Evolutionary conservation across 2,797 vertebrate genomes (phyloP).

Genomic region (Clamator glandarius): DNA sequence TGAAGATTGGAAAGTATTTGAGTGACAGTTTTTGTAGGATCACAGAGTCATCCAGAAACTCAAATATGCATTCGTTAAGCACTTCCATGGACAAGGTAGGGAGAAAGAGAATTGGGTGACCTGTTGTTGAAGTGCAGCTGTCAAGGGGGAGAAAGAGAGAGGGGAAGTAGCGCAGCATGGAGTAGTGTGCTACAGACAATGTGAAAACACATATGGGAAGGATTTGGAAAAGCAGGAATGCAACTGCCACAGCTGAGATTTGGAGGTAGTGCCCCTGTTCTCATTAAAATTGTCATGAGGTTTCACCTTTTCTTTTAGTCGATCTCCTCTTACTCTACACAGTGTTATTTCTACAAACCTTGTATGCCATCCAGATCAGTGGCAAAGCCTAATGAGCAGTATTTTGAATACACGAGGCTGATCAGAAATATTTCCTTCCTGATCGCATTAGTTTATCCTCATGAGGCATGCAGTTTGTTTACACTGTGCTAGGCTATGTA

Average conservation of each 20-base stretch:
- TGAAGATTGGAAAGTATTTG: background rate
- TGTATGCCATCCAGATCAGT: background rate
- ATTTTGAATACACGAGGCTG: background rate
- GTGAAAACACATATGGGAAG: background rate
- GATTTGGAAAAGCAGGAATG: background rate
- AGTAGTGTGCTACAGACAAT: background rate
- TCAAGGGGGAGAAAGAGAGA: background rate
- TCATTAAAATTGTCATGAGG: background rate
- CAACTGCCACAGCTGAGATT: background rate
- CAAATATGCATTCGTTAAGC: background rate
- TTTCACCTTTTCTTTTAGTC: background rate
- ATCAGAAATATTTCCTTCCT: slow-evolving; percentile 4
- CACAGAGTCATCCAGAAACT: background rate
- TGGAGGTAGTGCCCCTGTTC: background rate
- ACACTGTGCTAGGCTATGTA: background rate
- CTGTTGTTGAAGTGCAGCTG: background rate
- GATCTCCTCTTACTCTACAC: background rate
- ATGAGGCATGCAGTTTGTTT: background rate
- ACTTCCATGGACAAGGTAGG: background rate
- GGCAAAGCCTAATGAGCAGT: background rate
- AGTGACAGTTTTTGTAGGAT: background rate
- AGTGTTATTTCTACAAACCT: background rate
- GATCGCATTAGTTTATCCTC: background rate
- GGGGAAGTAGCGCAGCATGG: background rate
- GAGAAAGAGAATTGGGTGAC: background rate